Base-by-base conservation (phyloP, 2,888 invertebrate genomes). In the Heliothis peltigera region DNA sequence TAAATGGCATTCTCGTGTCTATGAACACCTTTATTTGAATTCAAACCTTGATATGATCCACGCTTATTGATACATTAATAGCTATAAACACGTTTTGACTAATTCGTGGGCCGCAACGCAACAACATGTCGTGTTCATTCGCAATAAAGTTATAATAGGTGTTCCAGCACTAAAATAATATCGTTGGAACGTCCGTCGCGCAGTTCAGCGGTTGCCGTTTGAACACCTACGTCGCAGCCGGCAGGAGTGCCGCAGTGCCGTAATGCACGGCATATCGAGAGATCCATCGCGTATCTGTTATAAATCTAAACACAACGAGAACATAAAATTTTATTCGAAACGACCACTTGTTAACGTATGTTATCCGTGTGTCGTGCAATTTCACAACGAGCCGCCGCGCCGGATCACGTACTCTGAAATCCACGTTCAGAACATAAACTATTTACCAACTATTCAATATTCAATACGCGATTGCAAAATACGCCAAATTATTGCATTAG, bases 401-500 rank as follows among this genome's bases (percentile, higher is more conserved):
- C 86, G 89, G 87, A 91, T 91, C 93, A 94, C 94, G 92, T 93
- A 91, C 89, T 87, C 91, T 91, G 90, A 93, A 94, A 94, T 93
- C 91, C 91, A 90, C 92, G 91, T 86, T 85, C 91, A 88, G 89
- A 92, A 91, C 94, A 94, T 95, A 93, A 94, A 94, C 95, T 94
- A 95, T 95, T 95, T 94, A 94, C 91, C 79, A 88, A 91, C 92
- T 91, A 92, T 93, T 94, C 92, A 94, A 94, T 94, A 95, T 95
- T 94, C 95, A 93, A 94, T 93, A 92, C 92, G 91, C 92, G 93
- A 94, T 94, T 93, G 93, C 92, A 94, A 95, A 94, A 95, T 95
- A 94, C 94, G 91, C 94, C 94, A 95, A 95, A 95, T 95, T 95
- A 95, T 95, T 95, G 93, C 94, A 94, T 95, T 94, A 95, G 93